Conservation (phyloP, 2,113 vertebrate species). For the Mystacornis crossleyi region DNA sequence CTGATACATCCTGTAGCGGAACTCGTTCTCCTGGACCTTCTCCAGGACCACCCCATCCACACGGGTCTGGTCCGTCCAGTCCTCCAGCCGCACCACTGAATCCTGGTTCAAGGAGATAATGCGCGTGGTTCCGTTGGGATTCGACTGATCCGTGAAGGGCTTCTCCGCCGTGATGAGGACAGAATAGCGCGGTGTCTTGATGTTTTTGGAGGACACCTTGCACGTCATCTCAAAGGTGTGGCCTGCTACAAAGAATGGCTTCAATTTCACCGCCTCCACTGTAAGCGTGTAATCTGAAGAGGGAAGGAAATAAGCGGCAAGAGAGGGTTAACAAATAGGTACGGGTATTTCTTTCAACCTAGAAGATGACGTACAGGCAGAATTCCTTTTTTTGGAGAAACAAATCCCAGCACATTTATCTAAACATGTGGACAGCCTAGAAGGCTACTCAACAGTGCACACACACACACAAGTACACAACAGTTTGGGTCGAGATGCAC, state of each 20-base stretch:
- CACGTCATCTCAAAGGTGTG: constrained; percentile 96
- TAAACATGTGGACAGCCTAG: background rate
- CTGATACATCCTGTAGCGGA: constrained; percentile 88
- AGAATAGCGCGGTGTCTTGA: constrained; percentile 86
- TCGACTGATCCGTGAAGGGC: constrained; percentile 31
- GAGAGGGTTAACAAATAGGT: background rate
- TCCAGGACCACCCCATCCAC: constrained; percentile 86
- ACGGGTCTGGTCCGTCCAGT: constrained; percentile 81
- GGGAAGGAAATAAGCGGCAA: constrained; percentile 24
- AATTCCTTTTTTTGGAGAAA: background rate
- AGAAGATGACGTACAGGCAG: background rate
- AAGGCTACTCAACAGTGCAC: background rate
- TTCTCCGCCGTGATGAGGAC: constrained; percentile 87
- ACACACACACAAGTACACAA: background rate
- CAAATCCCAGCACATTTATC: background rate
- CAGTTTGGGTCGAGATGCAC: background rate
- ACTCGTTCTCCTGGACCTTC: constrained; percentile 87
- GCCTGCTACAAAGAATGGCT: constrained; percentile 86
- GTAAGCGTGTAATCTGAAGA: constrained; percentile 76
- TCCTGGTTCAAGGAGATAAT: constrained; percentile 89
- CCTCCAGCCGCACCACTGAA: constrained; percentile 83
- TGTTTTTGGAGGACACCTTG: constrained; percentile 81
- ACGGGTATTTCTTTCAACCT: background rate
- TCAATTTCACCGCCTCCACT: constrained; percentile 80
- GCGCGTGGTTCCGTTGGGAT: constrained; percentile 71